A percentile compares a stretch with the other conserved stretches of the same genome.
Conservation (phyloP, 2,113 vertebrate genomes). For the Ameiurus melas region DNA sequence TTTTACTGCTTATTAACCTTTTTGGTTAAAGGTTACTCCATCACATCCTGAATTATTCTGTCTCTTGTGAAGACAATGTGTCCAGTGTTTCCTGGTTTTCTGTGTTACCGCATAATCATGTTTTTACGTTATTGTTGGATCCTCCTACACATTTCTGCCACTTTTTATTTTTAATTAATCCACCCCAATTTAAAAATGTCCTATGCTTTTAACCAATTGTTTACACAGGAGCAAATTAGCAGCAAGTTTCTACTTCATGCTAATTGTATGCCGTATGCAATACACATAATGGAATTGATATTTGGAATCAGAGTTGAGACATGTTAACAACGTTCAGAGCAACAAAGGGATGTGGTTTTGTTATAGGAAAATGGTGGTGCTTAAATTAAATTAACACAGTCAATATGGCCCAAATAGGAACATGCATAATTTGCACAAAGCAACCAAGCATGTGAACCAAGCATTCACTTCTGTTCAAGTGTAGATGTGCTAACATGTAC, state of each 20-base stretch:
- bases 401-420: neutral
- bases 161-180: neutral
- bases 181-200: neutral
- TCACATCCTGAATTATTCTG: neutral
- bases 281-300: neutral
- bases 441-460: neutral
- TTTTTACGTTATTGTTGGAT: neutral
- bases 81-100: neutral
- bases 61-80: neutral
- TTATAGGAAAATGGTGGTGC: neutral
- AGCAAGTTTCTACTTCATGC: neutral
- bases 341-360: neutral
- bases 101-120: neutral
- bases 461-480: neutral
- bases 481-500: neutral
- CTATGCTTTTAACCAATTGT: neutral
- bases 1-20: slow-evolving; percentile 6
- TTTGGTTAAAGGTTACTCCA: neutral
- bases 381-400: neutral
- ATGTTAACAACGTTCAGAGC: neutral
- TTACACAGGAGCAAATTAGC: neutral
- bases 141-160: neutral
- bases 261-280: neutral
- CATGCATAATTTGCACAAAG: neutral
- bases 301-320: neutral